phyloP scores from a whole-genome alignment of 2,888 invertebrate genomes.

The Orthonychiurus folsomi region DNA sequence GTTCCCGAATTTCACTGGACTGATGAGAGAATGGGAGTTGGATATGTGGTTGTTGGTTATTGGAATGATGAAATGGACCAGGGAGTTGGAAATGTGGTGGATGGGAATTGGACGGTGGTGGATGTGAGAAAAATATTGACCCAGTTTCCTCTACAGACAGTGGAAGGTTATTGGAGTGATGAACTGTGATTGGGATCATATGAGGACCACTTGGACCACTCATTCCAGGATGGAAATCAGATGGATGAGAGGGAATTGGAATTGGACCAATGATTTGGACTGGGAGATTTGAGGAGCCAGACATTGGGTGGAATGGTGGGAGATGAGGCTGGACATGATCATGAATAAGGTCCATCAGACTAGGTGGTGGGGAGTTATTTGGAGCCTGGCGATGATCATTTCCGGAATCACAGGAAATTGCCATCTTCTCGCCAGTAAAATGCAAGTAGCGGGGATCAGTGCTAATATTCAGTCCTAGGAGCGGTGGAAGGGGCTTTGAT shows the following conservation, averaged over 20 bases:
- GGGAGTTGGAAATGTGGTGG: constrained; percentile 8
- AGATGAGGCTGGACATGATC: constrained; percentile 7
- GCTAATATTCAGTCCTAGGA: constrained; percentile 59
- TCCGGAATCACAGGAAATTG: constrained; percentile 79
- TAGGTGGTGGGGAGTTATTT: constrained; percentile 36
- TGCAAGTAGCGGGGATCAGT: constrained; percentile 64
- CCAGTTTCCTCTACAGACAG: constrained; percentile 12
- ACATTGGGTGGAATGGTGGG: not conserved
- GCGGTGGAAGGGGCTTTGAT: constrained; percentile 55
- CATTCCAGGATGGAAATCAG: not conserved
- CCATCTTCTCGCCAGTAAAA: constrained; percentile 73
- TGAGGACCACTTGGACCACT: constrained; percentile 16
- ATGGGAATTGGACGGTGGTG: constrained; percentile 14
- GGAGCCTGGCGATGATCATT: constrained; percentile 53
- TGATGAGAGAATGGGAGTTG: constrained; percentile 15
- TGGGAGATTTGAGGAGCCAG: constrained; percentile 41
- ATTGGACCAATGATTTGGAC: constrained; percentile 45
- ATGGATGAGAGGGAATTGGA: constrained; percentile 21
- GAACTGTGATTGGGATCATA: constrained; percentile 22
- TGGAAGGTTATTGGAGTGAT: constrained; percentile 5
- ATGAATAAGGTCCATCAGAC: constrained; percentile 12
- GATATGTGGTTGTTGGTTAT: not conserved
- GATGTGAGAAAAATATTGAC: constrained; percentile 17
- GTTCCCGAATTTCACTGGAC: constrained; percentile 32
- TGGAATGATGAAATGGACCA: not conserved